Evolutionary conservation across 2,113 vertebrate genomes (phyloP).

Genomic region (Microtus oregoni): DNA sequence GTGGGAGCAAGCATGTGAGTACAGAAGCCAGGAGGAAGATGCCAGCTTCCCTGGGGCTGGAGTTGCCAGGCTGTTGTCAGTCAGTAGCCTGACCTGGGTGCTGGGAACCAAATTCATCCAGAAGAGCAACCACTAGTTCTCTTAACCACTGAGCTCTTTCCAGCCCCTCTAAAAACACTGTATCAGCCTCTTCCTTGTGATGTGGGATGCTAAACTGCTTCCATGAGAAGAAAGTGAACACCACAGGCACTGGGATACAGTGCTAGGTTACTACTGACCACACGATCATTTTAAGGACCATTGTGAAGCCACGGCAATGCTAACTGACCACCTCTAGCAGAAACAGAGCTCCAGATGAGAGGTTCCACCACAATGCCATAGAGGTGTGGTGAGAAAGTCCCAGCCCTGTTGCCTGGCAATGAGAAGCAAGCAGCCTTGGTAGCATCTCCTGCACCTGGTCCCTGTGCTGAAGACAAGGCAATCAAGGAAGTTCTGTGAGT

Average conservation of each 20-base stretch:
- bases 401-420: background rate
- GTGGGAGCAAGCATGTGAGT: too few species aligned
- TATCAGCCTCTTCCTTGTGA: background rate
- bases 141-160: background rate
- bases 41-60: background rate
- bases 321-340: background rate
- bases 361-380: background rate
- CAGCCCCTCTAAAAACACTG: background rate
- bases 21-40: background rate
- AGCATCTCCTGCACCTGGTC: too few species aligned
- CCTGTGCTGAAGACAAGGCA: background rate
- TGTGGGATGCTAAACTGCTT: background rate
- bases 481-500: too few species aligned
- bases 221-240: background rate
- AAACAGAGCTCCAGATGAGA: background rate
- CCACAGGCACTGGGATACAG: background rate
- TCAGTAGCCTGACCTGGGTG: background rate
- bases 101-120: background rate
- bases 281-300: background rate
- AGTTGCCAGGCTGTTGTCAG: background rate
- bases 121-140: background rate
- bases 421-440: background rate
- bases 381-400: background rate
- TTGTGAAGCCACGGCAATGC: background rate
- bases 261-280: background rate